Conservation (phyloP, 1,140 invertebrate species). For the Drosophila lowei region DNA sequence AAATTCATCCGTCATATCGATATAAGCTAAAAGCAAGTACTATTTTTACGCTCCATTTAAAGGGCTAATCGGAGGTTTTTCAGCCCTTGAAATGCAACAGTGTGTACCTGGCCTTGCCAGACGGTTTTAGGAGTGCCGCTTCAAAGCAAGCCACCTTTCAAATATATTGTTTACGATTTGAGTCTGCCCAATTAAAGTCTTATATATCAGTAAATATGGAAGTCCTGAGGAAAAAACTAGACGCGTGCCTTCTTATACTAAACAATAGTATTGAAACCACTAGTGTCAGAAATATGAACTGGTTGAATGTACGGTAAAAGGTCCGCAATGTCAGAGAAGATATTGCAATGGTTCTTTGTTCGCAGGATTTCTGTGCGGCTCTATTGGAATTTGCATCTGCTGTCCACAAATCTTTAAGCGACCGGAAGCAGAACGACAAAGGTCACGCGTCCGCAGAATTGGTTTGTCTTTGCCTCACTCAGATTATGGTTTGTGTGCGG, state of each 20-base stretch:
- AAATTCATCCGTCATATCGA: too few species aligned
- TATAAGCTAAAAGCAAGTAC: too few species aligned
- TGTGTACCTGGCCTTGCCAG: too few species aligned
- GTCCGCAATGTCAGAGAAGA: background rate
- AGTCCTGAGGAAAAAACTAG: conserved; percentile 40
- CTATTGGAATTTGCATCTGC: conserved; percentile 56
- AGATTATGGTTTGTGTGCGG: conserved; percentile 69
- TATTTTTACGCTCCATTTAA: too few species aligned
- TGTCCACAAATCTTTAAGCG: conserved; percentile 49
- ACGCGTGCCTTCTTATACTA: conserved; percentile 43
- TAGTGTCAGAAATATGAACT: conserved; percentile 28
- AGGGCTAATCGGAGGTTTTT: too few species aligned
- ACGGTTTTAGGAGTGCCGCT: background rate
- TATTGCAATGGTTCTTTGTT: conserved; percentile 21
- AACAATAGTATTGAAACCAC: conserved; percentile 1
- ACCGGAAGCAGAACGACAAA: conserved; percentile 12
- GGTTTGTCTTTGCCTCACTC: conserved; percentile 68
- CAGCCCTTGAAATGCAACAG: too few species aligned
- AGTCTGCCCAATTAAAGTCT: background rate
- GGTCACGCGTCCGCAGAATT: conserved; percentile 44
- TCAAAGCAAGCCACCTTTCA: conserved; percentile 51
- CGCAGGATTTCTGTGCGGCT: conserved; percentile 68
- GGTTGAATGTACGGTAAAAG: conserved; percentile 53
- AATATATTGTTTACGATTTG: conserved; percentile 50
- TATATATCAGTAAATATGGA: conserved; percentile 34